phyloP scores from a whole-genome alignment of 2,113 vertebrate species.

The Zosterops lateralis region DNA sequence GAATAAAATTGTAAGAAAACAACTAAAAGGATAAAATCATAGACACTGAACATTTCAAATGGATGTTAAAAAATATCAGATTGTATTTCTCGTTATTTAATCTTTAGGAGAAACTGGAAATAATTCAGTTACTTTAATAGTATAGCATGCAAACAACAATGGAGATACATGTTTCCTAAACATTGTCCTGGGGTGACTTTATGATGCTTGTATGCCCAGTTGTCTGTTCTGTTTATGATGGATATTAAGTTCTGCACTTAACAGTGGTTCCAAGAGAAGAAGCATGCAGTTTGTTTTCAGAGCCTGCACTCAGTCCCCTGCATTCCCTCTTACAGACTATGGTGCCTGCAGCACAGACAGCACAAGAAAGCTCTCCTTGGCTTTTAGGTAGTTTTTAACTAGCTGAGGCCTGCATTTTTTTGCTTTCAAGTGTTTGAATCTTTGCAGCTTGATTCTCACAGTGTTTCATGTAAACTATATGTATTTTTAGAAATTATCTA shows the following conservation, averaged over 20 bases:
- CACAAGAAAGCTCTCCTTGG: background rate
- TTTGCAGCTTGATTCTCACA: too few species aligned
- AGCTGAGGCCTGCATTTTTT: background rate
- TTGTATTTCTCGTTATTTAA: background rate
- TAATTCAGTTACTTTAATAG: background rate
- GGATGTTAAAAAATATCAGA: background rate
- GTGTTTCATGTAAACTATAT: too few species aligned
- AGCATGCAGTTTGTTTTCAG: background rate
- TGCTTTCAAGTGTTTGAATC: too few species aligned
- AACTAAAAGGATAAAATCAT: background rate
- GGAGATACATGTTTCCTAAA: background rate
- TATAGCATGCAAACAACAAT: background rate
- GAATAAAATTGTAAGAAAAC: background rate
- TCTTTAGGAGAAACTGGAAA: background rate
- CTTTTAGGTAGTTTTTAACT: background rate
- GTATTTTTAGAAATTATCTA: too few species aligned
- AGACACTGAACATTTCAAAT: background rate
- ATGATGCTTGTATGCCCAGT: background rate
- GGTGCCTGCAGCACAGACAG: background rate
- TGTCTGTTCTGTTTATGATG: background rate
- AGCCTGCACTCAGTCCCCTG: background rate
- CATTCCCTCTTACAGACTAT: background rate
- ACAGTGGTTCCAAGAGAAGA: background rate
- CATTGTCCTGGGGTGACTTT: background rate
- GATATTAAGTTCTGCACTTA: background rate